A percentile compares a stretch with the other conserved stretches of the same genome.
Conservation (phyloP, 2,888 invertebrate genomes). For the Perdita meconis region DNA sequence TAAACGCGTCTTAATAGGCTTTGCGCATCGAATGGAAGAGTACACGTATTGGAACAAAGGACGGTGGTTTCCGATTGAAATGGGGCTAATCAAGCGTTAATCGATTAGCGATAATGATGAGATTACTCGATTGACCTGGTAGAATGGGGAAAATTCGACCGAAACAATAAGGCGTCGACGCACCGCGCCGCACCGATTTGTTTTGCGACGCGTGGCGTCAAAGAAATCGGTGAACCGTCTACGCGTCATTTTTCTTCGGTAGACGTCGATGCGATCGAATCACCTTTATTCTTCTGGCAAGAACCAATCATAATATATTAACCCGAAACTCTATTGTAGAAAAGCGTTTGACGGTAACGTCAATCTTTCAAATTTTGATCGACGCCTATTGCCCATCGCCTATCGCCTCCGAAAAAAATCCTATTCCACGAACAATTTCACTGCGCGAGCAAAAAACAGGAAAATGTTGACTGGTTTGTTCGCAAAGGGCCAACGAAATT, state of each 20-base stretch:
- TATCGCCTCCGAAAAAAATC: too few relatives aligned
- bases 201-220: too few relatives aligned
- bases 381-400: too few relatives aligned
- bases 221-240: constrained; percentile 10
- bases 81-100: constrained; percentile 48
- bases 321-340: too few relatives aligned
- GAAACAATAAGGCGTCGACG: constrained; percentile 11
- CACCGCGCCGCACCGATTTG: too few relatives aligned
- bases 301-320: too few relatives aligned
- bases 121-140: constrained; percentile 15
- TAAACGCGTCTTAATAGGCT: background rate
- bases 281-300: too few relatives aligned
- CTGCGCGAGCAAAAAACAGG: background rate
- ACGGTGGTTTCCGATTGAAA: constrained; percentile 41
- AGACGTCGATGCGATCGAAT: too few relatives aligned
- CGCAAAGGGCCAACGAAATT: constrained; percentile 42
- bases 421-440: constrained; percentile 25
- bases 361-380: constrained; percentile 2
- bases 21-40: constrained; percentile 3
- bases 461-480: constrained; percentile 18
- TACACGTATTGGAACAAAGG: constrained; percentile 51
- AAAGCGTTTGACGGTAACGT: too few relatives aligned
- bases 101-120: constrained; percentile 50
- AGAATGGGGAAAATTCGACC: constrained; percentile 1
- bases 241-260: background rate